Conservation (phyloP, 2,113 vertebrate species). For the Dicentrarchus labrax region DNA sequence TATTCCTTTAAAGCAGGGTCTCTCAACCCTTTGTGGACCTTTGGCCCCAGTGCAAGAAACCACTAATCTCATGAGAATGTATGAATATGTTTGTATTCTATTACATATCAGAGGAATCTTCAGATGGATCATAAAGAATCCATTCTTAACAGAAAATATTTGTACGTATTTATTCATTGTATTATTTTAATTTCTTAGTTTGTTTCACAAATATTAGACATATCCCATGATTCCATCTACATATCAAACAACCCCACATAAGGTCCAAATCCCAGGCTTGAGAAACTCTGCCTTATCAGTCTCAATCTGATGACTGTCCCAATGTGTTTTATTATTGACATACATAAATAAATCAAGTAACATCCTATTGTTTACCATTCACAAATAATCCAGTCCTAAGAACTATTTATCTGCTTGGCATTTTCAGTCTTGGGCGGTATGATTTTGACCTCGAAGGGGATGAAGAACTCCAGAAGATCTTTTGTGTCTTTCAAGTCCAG, state of each 20-base stretch:
- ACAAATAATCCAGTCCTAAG: conserved; percentile 66
- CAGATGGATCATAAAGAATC: not conserved
- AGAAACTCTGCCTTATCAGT: conserved; percentile 11
- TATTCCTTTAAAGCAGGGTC: conserved; percentile 8
- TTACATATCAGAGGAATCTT: not conserved
- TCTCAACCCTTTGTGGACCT: not conserved
- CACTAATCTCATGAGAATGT: not conserved
- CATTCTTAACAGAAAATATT: not conserved
- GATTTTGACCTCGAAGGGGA: conserved; percentile 88
- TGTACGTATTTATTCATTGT: not conserved
- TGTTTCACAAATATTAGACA: not conserved
- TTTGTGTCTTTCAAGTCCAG: conserved; percentile 89
- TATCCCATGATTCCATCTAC: not conserved
- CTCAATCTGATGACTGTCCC: not conserved
- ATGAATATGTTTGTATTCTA: not conserved
- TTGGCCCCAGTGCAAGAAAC: not conserved
- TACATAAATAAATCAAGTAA: conserved; percentile 42
- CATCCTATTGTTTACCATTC: not conserved
- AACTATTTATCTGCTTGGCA: conserved; percentile 82
- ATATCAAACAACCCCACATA: not conserved
- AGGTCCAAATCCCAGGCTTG: conserved; percentile 8
- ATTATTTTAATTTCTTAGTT: not conserved
- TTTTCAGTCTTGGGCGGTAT: conserved; percentile 76
- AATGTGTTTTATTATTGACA: not conserved
- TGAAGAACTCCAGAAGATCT: conserved; percentile 89